Percentiles rank a stretch among this genome's conserved stretches.
These are phyloP conservation scores for Regulus satrapa DNA, from an alignment of 2,113 vertebrate genomes.

Conservation along the genomic window DNA sequence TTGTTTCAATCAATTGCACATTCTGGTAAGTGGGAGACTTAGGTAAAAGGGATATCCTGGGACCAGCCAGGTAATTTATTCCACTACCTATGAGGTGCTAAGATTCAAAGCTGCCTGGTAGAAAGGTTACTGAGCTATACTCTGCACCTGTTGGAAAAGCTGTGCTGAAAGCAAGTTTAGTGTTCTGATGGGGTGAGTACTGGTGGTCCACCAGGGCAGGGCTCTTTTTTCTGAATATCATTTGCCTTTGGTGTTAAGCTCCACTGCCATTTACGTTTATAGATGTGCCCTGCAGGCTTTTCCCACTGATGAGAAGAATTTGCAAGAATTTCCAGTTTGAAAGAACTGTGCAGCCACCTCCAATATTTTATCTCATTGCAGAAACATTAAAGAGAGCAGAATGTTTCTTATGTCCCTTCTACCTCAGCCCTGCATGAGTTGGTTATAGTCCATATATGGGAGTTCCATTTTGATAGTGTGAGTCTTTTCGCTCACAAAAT, in stretches of 20 bases:
- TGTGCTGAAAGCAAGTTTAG: not conserved
- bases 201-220: not conserved
- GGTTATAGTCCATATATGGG: not conserved
- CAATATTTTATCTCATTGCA: not conserved
- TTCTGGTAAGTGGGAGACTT: not conserved
- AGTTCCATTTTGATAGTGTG: not conserved
- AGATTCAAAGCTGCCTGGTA: not conserved
- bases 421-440: not conserved
- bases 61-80: conserved; percentile 1
- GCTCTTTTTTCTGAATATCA: not conserved
- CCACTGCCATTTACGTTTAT: not conserved
- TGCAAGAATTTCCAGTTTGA: not conserved
- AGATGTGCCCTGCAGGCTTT: not conserved
- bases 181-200: not conserved
- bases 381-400: not conserved
- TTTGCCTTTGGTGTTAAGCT: not conserved
- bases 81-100: not conserved
- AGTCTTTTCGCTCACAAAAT: not conserved
- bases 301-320: not conserved
- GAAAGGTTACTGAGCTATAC: not conserved
- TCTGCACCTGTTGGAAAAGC: not conserved
- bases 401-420: not conserved
- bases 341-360: not conserved
- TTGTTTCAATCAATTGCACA: conserved; percentile 9
- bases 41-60: not conserved